Evolutionary conservation across 64 coral and sea anemone genomes (phyloP), one percentile per base, ranked within the genome.

Genomic region (Astreopora myriophthalma): DNA sequence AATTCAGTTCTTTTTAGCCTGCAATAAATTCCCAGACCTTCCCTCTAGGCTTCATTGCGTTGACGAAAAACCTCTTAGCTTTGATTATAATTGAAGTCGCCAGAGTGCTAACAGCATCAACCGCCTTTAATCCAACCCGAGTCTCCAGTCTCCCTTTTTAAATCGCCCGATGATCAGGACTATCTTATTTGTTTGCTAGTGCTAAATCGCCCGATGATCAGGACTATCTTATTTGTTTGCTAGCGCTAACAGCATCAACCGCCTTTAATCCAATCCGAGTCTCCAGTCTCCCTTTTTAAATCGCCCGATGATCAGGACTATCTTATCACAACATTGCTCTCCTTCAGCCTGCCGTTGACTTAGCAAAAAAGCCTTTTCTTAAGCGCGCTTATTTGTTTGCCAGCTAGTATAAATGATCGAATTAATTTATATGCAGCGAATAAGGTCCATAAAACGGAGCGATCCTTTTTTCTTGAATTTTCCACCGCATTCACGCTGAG

Each of bases 321-420:
- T 83, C 60, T 83, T 33, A 36, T 16, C 7, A n/a, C 22, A 16
- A 83, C 38, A 83, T 83, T 83, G 79, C 79, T 83, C 55, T 64
- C 39, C 79, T 35, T 22, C 79, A 64, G 79, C 34, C 57, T 57
- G 57, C 5, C 1, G 33, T 38, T 83, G 2, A 83, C 65, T 83
- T 8, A 83, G 65, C 79, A 16, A 37, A 83, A 64, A 62, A 24
- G 30, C 5, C 32, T 20, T 83, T 83, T 83, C 64, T 34, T 64
- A 64, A 61, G 57, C 55, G n/a, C 7, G 29, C 52, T 8, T 38
- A 83, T 25, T 83, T 64, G 79, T 65, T 64, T 65, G 55, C 57
- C 16, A 35, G 79, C 33, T 55, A 55, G 51, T 14, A n/a, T n/a
- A 83, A 80, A 83, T 57, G 55, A 83, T 19, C 57, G 38, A 62